These are phyloP conservation scores for Drosophila birchii DNA, from an alignment of 2,888 invertebrate species.

Conservation along the genomic window DNA sequence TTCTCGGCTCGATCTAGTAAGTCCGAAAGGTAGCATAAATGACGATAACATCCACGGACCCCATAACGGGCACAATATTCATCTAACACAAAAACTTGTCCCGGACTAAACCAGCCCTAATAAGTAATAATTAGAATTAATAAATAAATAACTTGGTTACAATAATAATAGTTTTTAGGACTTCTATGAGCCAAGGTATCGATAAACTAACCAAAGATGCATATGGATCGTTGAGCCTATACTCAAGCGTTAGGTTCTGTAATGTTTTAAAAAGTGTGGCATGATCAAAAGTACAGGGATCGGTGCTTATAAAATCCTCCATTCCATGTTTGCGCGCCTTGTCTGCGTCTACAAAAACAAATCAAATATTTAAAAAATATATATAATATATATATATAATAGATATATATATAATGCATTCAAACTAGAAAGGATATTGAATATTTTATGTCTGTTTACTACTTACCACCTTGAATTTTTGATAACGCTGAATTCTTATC, in stretches of 20 bases:
- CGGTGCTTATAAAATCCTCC: constrained; percentile 99
- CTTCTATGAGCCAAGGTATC: background rate
- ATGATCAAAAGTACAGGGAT: constrained; percentile 98
- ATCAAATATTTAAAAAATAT: background rate
- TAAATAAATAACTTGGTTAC: background rate
- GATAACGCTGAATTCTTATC: constrained; percentile 94
- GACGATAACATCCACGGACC: constrained; percentile 97
- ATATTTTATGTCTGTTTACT: background rate
- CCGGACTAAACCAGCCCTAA: constrained; percentile 99
- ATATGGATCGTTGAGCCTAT: constrained; percentile 98
- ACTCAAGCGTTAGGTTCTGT: constrained; percentile 97
- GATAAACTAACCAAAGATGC: constrained; percentile 92
- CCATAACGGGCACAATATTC: constrained; percentile 99
- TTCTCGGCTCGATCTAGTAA: constrained; percentile 97
- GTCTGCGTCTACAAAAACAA: constrained; percentile 79
- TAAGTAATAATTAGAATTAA: background rate
- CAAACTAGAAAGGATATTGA: no score
- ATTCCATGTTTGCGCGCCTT: constrained; percentile 99
- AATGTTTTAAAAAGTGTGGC: constrained; percentile 95
- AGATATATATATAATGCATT: no score
- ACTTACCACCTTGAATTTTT: constrained; percentile 91
- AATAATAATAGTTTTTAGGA: background rate
- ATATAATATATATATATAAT: no score
- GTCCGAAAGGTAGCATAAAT: constrained; percentile 97
- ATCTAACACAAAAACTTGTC: constrained; percentile 98